phyloP scores from a whole-genome alignment of 2,888 invertebrate genomes.

The Agrotis exclamationis region DNA sequence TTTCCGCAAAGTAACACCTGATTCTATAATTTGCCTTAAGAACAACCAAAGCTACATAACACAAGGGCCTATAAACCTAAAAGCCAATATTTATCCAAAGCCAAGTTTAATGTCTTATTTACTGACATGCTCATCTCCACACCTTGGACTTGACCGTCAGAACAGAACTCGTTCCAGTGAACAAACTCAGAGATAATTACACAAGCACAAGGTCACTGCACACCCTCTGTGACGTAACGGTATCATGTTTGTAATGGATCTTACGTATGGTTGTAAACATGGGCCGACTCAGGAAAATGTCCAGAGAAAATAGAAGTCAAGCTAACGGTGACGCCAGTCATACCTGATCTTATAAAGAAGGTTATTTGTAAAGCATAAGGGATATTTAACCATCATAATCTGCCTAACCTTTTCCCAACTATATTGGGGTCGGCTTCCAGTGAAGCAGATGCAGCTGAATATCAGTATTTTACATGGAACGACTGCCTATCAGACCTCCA shows the following conservation, averaged over 20 bases:
- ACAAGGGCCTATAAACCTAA: neutral
- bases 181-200: constrained; percentile 52
- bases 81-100: neutral
- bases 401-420: no score
- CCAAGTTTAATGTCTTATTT: constrained; percentile 44
- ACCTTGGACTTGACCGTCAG: constrained; percentile 47
- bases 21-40: neutral
- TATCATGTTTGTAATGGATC: constrained; percentile 16
- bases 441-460: no score
- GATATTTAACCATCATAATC: no score
- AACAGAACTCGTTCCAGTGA: constrained; percentile 52
- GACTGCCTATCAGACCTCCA: no score
- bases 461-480: no score
- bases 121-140: constrained; percentile 16
- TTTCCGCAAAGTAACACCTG: no score
- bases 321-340: no score
- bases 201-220: constrained; percentile 46
- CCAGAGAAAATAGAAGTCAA: no score
- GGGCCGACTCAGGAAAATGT: no score
- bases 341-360: no score
- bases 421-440: no score
- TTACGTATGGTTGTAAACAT: constrained; percentile 8
- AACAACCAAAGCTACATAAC: neutral
- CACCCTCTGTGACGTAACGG: constrained; percentile 51
- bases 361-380: no score